A percentile compares a stretch with the other conserved stretches of the same genome.
These are phyloP conservation scores for Andrena bucephala DNA, from an alignment of 2,888 invertebrate genomes.

Conservation along the genomic window DNA sequence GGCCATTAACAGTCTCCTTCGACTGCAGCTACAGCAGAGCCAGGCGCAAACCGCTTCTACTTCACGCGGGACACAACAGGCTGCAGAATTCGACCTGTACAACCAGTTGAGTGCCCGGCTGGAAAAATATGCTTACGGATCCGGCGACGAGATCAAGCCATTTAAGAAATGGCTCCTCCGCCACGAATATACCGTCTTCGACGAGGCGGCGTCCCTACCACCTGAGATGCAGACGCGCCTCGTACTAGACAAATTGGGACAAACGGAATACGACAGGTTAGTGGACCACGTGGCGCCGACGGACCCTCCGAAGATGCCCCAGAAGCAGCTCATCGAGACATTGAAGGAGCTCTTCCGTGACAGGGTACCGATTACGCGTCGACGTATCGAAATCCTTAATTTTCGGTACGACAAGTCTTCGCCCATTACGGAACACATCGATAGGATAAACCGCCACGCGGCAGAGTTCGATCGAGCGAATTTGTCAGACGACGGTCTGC, in stretches of 20 bases:
- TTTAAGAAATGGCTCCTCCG: slow-evolving; percentile 1
- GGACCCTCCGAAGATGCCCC: not conserved
- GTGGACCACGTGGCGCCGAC: slow-evolving; percentile 3
- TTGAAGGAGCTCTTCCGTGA: slow-evolving; percentile 4
- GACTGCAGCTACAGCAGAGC: not conserved
- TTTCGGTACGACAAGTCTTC: slow-evolving; percentile 9
- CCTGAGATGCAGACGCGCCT: not conserved
- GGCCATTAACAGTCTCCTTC: not conserved
- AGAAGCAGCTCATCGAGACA: not conserved
- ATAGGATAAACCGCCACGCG: slow-evolving; percentile 18
- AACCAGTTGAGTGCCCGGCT: not conserved
- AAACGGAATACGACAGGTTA: not conserved
- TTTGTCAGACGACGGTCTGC: not conserved
- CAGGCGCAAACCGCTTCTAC: not conserved
- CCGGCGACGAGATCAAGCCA: not conserved
- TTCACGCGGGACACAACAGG: not conserved
- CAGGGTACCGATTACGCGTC: slow-evolving; percentile 5
- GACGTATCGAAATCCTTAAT: slow-evolving; percentile 19
- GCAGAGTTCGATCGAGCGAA: slow-evolving; percentile 23
- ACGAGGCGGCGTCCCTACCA: not conserved
- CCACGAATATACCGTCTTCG: not conserved
- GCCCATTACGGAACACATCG: slow-evolving; percentile 1
- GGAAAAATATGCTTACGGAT: not conserved
- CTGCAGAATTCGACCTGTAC: not conserved
- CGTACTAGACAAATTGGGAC: slow-evolving; percentile 4